Evolutionary conservation across 1,140 invertebrate genomes (phyloP), one percentile per base, ranked within the genome.

Genomic region (Diachasmimorpha longicaudata): DNA sequence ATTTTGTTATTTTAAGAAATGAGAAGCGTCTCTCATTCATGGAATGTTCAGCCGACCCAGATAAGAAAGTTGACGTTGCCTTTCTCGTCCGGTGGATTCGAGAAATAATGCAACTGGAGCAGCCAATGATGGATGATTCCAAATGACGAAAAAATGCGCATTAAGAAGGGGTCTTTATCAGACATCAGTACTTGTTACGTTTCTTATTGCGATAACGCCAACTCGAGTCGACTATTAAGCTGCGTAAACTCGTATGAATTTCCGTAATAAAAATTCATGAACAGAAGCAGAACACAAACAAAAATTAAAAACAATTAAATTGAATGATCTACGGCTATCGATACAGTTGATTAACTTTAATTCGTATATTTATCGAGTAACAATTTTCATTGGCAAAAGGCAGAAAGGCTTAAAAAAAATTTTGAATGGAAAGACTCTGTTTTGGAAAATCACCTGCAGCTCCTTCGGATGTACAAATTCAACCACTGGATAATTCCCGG

Each of bases 401-500:
- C 3, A 46, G 9, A 5, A 46, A 14, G 9, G 9, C 11, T 5
- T 9, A 46, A 46, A 31, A 31, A 6, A 31, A 31, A 31, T 31
- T 31, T 31, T 31, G 6, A 31, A 31, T 3, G 31, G 31, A 31
- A 3, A 6, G 6, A 31, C 2, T 31, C 31, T 31, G 31, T 31
- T 46, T n/a, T 46, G 8, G 23, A 77, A 37, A 66, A 74, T 82
- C 70, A 89, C 89, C 82, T 86, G 78, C 0, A 90, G 80, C 69
- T 87, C 79, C 1, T 81, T 25, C 0, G 89, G 89, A 79, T 90
- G 86, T 11, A 83, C 66, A 75, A 89, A 90, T 16, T 83, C 72
- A 1, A 89, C 70, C 5, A 90, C 84, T 6, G 83, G 83, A n/a
- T 82, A 48, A 36, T 82, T 31, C 0, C 73, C 74, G 0, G 82